phyloP scores from a whole-genome alignment of 2,888 invertebrate species.

The Cantharis rustica region DNA sequence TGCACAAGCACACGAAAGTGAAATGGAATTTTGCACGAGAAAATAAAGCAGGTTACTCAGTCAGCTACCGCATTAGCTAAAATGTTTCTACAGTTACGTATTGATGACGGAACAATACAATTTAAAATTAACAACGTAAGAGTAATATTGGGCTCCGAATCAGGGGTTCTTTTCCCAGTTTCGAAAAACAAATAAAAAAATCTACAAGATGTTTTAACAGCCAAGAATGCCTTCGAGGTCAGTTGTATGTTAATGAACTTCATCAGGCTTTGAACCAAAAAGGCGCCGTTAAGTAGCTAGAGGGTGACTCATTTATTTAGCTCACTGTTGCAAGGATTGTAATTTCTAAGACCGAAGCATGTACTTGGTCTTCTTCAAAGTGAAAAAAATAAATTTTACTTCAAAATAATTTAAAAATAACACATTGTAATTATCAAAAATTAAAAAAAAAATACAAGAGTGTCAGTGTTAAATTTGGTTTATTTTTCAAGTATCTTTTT shows the following conservation, averaged over 20 bases:
- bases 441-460: neutral
- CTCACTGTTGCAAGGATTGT: neutral
- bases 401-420: no score
- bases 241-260: neutral
- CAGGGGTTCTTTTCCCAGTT: no score
- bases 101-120: neutral
- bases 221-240: neutral
- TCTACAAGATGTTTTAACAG: neutral
- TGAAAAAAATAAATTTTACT: no score
- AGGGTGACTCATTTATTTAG: neutral
- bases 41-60: slow-evolving; percentile 18
- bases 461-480: neutral
- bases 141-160: neutral
- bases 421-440: no score
- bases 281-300: neutral
- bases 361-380: no score
- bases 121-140: neutral
- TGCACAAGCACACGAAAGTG: slow-evolving; percentile 25
- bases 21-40: slow-evolving; percentile 23
- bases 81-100: neutral
- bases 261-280: neutral
- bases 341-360: neutral
- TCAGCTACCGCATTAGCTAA: neutral
- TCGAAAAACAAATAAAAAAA: no score
- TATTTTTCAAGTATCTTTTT: neutral